phyloP scores from a whole-genome alignment of 2,888 invertebrate genomes.

The Agrotis exclamationis region DNA sequence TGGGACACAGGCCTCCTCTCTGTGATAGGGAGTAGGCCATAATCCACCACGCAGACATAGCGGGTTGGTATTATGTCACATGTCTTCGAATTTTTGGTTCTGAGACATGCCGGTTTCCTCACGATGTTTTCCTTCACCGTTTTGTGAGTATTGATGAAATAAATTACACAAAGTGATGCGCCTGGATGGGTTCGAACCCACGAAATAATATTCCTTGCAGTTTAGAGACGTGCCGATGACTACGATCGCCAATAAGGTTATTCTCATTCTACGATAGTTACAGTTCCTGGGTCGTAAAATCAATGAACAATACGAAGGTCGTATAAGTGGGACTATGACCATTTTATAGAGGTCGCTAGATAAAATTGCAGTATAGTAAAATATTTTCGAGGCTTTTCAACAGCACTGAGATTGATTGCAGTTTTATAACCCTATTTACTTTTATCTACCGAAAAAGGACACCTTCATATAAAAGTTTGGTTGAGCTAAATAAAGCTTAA shows the following conservation, averaged over 20 bases:
- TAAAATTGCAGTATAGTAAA: slow-evolving; percentile 39
- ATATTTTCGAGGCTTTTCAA: slow-evolving; percentile 32
- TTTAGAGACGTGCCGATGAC: slow-evolving; percentile 25
- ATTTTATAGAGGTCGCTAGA: slow-evolving; percentile 54
- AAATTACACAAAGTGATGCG: too few species aligned
- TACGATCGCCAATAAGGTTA: slow-evolving; percentile 4
- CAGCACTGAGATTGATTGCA: slow-evolving; percentile 22
- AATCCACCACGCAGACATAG: too few species aligned
- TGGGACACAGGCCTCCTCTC: too few species aligned
- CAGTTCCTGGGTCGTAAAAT: slow-evolving; percentile 22
- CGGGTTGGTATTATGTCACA: too few species aligned
- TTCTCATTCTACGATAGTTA: slow-evolving; percentile 23
- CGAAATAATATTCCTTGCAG: slow-evolving; percentile 26
- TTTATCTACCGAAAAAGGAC: slow-evolving; percentile 36
- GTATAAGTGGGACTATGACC: slow-evolving; percentile 21
- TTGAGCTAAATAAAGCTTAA: slow-evolving; percentile 34
- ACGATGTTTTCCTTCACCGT: too few species aligned
- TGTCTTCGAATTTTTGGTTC: too few species aligned
- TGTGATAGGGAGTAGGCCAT: too few species aligned
- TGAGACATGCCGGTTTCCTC: too few species aligned
- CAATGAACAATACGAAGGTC: slow-evolving; percentile 41
- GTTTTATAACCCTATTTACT: slow-evolving; percentile 43
- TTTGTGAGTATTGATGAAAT: too few species aligned
- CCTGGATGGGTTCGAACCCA: too few species aligned
- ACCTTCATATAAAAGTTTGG: slow-evolving; percentile 32